Evolutionary conservation across 2,888 invertebrate species (phyloP).

Genomic region (Oscheius sp.): DNA sequence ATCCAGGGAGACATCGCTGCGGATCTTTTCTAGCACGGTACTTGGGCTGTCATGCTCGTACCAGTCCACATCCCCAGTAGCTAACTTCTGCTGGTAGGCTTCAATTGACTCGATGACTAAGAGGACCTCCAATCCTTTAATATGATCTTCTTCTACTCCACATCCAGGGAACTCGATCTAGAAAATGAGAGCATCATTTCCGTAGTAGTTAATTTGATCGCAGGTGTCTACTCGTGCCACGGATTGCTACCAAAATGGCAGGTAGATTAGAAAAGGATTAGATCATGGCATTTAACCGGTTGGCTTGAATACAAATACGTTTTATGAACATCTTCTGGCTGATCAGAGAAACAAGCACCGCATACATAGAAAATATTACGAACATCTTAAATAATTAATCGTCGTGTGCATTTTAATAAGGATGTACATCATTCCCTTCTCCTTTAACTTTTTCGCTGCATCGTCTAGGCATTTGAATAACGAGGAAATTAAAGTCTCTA

Average conservation of each 20-base stretch:
- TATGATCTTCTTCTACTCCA: constrained; percentile 38
- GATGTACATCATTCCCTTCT: too few relatives aligned
- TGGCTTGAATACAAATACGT: too few relatives aligned
- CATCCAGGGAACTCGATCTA: constrained; percentile 26
- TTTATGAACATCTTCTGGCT: too few relatives aligned
- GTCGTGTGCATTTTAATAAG: too few relatives aligned
- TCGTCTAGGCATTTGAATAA: too few relatives aligned
- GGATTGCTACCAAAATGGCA: not conserved
- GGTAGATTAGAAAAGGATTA: too few relatives aligned
- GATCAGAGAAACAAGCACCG: too few relatives aligned
- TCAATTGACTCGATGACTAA: constrained; percentile 52
- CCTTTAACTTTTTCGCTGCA: too few relatives aligned
- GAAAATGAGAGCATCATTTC: constrained; percentile 26
- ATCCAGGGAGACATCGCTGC: constrained; percentile 15
- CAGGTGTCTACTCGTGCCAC: constrained; percentile 1
- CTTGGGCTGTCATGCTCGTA: constrained; percentile 55
- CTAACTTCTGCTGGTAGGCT: constrained; percentile 51
- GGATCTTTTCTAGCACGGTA: constrained; percentile 35
- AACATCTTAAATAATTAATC: too few relatives aligned
- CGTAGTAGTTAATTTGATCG: not conserved
- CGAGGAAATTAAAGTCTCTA: too few relatives aligned
- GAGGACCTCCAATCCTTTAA: constrained; percentile 41
- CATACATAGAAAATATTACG: too few relatives aligned
- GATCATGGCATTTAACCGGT: too few relatives aligned
- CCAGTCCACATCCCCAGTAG: constrained; percentile 51